Base-by-base conservation (phyloP, 2,888 invertebrate species). In the Phymatocera aterrima region DNA sequence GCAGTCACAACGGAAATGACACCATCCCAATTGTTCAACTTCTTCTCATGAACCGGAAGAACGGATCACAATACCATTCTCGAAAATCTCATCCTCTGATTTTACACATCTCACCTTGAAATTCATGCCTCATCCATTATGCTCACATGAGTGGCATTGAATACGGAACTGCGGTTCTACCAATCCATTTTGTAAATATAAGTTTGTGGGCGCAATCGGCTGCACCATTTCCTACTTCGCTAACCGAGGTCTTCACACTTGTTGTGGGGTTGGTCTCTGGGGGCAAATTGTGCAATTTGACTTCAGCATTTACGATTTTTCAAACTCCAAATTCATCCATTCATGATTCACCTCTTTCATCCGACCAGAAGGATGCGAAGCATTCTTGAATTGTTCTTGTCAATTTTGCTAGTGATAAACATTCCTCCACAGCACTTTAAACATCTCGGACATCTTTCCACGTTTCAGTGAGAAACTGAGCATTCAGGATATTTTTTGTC, bases 161-260 rank as follows among this genome's bases (percentile, higher is more conserved):
- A 57, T 28, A 57, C 57, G 57, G 4, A 1, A 21, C 1, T n/a
- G n/a, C 12, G 28, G 28, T 57, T 28, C 24, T 28, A 12, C 57
- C 28, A 57, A 57, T 57, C 57, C 28, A 28, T 57, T 28, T 57
- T 57, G 12, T 57, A 57, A 57, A 57, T 57, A n/a, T n/a, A 57
- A 57, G 28, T 57, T n/a, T n/a, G n/a, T 28, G 57, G 12, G 28
- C 46, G n/a, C 57, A 28, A 57, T 57, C 28, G 24, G 57, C 28
- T 28, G 15, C 57, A 1, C 57, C 28, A 28, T 28, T 28, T 24
- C 28, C 57, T 57, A 28, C 4, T 57, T 28, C 28, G 12, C 12
- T 24, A 15, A 57, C 15, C 57, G 12, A 21, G 28, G 24, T 57
- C 24, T 28, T n/a, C n/a, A 40, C 40, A 28, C 28, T 57, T 28